Conservation (phyloP, 2,888 invertebrate genomes). For the Prosopocoilus inquinatus region DNA sequence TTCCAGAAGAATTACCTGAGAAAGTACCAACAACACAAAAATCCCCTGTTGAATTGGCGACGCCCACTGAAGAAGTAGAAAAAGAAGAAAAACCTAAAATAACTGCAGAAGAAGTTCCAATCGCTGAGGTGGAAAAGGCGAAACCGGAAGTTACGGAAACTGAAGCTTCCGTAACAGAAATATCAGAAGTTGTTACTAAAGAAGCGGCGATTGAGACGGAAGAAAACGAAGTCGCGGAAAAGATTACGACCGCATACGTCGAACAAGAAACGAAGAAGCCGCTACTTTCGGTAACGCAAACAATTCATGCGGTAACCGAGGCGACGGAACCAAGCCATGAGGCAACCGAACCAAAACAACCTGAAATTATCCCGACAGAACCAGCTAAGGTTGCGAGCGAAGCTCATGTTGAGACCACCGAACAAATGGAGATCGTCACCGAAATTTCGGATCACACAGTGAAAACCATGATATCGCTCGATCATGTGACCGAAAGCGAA, state of each 20-base stretch:
- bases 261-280: neutral
- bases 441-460: slow-evolving; percentile 16
- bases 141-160: neutral
- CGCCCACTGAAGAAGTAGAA: neutral
- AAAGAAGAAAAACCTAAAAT: neutral
- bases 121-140: neutral
- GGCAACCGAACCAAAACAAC: slow-evolving; percentile 7
- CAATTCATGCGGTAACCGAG: neutral
- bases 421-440: slow-evolving; percentile 15
- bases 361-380: slow-evolving; percentile 2
- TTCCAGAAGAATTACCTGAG: neutral
- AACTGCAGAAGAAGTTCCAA: neutral
- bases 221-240: slow-evolving; percentile 7
- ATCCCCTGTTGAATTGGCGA: too few relatives aligned
- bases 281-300: neutral
- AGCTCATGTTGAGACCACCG: slow-evolving; percentile 10
- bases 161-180: neutral
- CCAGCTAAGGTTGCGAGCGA: slow-evolving; percentile 12
- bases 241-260: neutral
- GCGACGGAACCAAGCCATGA: neutral
- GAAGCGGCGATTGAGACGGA: slow-evolving; percentile 18
- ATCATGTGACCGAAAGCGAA: slow-evolving; percentile 18
- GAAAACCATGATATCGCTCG: slow-evolving; percentile 16
- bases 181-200: neutral
- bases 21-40: slow-evolving; percentile 7